A percentile compares a stretch with the other conserved stretches of the same genome.
Conservation (phyloP, 2,888 invertebrate genomes). For the Scaptomyza polygonia region DNA sequence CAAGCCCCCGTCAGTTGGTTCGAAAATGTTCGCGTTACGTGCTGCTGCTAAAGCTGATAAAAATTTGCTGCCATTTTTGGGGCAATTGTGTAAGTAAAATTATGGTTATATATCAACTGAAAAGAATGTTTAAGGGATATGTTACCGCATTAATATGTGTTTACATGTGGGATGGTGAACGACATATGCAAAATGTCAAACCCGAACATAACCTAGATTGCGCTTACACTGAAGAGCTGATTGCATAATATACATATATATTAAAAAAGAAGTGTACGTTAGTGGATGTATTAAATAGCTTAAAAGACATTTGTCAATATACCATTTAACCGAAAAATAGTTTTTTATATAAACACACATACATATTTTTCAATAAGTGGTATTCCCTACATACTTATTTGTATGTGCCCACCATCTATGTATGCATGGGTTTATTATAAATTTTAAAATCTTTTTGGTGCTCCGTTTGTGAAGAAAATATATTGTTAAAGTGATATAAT, state of each 20-base stretch:
- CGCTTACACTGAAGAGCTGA: slow-evolving; percentile 19
- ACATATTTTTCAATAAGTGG: too few species aligned
- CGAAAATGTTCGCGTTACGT: slow-evolving; percentile 77
- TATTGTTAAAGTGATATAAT: not conserved
- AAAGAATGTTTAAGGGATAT: not conserved
- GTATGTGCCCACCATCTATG: not conserved
- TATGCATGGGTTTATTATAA: not conserved
- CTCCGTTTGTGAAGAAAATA: not conserved
- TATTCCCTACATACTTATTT: not conserved
- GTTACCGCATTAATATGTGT: not conserved
- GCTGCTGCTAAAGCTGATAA: slow-evolving; percentile 79
- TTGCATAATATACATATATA: slow-evolving; percentile 49
- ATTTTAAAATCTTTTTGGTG: not conserved
- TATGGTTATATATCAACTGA: not conserved
- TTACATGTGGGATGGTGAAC: not conserved
- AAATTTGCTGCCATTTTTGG: slow-evolving; percentile 75
- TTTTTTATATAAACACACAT: not conserved
- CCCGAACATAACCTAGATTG: slow-evolving; percentile 58
- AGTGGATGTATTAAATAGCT: not conserved
- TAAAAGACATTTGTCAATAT: not conserved
- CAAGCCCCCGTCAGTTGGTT: slow-evolving; percentile 38
- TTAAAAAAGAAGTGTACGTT: not conserved
- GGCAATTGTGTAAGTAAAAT: slow-evolving; percentile 76
- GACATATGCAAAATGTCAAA: not conserved
- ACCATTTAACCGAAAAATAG: not conserved